A percentile compares a stretch with the other conserved stretches of the same genome.
Evolutionary conservation across 2,113 vertebrate species (phyloP).

Genomic region (human (Homo sapiens)): DNA sequence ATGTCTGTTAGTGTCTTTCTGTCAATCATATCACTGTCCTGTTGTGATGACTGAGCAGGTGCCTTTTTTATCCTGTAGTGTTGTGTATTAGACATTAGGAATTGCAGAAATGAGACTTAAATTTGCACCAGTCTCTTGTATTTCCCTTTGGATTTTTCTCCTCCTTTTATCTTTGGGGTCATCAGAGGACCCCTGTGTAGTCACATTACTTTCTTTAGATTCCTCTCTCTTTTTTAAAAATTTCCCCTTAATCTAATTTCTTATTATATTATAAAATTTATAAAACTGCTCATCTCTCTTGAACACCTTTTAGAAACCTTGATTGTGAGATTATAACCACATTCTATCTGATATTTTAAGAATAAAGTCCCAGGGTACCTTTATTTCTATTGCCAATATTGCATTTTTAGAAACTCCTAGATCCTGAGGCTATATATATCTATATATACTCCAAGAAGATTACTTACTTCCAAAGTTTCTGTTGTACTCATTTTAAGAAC

Average conservation of each 20-base stretch:
- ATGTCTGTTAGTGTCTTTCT: not conserved
- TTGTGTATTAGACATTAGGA: not conserved
- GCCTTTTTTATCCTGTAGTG: not conserved
- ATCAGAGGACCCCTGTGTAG: slow-evolving; percentile 12
- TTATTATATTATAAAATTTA: slow-evolving; percentile 31
- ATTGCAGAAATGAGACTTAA: slow-evolving; percentile 32
- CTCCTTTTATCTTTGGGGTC: slow-evolving; percentile 43
- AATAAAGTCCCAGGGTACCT: not conserved
- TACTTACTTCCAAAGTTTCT: not conserved
- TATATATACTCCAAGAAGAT: not conserved
- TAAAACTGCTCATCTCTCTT: not conserved
- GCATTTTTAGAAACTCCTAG: slow-evolving; percentile 1
- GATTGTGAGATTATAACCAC: slow-evolving; percentile 5
- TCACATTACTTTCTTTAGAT: slow-evolving; percentile 40
- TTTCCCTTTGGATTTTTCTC: not conserved
- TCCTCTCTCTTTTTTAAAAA: not conserved
- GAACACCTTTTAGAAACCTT: slow-evolving; percentile 25
- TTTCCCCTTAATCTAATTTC: slow-evolving; percentile 21
- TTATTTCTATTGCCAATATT: slow-evolving; percentile 26
- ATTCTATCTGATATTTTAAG: not conserved
- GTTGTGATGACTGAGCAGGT: slow-evolving; percentile 6
- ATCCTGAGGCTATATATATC: too few species aligned
- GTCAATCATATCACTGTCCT: slow-evolving; percentile 41
- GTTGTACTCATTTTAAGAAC: slow-evolving; percentile 8
- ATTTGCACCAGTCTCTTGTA: not conserved